Evolutionary conservation across 1,140 invertebrate species (phyloP), one percentile per base, ranked within the genome.

Genomic region (Frieseomelitta varia): DNA sequence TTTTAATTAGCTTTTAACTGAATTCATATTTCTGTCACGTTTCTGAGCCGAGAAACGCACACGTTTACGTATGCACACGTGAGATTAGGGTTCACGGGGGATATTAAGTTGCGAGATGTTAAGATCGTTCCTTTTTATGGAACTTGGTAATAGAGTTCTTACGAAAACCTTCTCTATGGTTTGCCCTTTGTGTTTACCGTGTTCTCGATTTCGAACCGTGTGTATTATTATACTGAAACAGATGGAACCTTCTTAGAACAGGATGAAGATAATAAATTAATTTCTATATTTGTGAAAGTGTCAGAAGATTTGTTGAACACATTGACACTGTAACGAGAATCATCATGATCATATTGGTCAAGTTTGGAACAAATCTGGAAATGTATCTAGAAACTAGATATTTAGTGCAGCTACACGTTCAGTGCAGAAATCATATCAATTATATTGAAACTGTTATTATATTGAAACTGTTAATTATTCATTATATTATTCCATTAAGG

Each of bases 1-100:
- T 63, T 84, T 83, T 85, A 88, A 88, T 88, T 79, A 58, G 68
- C 73, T 85, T 69, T 75, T 67, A 67, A 69, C 71, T 58, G 79
- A 88, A 85, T 85, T 85, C 56, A 34, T 51, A 72, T 84, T 51
- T 80, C 63, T 34, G 85, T 80, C 77, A 83, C 71, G 76, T 88
- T 53, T 27, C 65, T 39, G n/a, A 53, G 56, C 53, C 34, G 27
- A 84, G 39, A 55, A 65, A 6, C 47, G 27, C 71, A 61, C 34
- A 24, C 58, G 55, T n/a, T 73, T 12, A 19, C 19, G 63, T 30
- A 12, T 24, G 34, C 21, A 21, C 74, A 19, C 34, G 34, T 19
- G 14, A 21, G 65, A 83, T 87, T 74, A 83, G n/a, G n/a, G 67
- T 72, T 30, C 27, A 17, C 21, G 14, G 51, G 6, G n/a, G 39